Conservation (phyloP, 2,888 invertebrate species). For the Caradrina clavipalpis region DNA sequence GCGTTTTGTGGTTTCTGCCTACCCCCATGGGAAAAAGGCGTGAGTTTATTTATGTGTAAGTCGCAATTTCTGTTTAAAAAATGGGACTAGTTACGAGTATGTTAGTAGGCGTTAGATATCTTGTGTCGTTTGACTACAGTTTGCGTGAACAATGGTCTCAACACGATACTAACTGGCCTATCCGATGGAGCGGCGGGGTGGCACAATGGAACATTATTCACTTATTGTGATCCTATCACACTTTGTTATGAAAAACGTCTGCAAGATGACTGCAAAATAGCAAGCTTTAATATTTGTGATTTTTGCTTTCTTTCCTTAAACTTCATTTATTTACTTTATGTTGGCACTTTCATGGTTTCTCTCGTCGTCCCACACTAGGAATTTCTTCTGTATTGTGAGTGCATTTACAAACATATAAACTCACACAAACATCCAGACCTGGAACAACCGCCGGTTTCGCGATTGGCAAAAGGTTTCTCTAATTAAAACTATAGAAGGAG, state of each 20-base stretch:
- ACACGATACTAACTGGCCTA: constrained; percentile 32
- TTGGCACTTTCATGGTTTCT: no score
- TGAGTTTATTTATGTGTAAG: no score
- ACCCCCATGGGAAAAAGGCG: no score
- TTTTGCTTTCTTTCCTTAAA: not conserved
- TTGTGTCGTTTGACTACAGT: constrained; percentile 15
- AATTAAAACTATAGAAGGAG: no score
- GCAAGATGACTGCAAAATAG: constrained; percentile 7
- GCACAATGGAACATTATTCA: constrained; percentile 62
- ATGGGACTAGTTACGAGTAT: not conserved
- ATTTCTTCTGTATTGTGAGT: no score
- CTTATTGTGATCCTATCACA: constrained; percentile 40
- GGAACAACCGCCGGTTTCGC: no score
- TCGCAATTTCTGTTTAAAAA: not conserved
- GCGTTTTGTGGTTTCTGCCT: no score
- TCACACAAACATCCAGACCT: no score
- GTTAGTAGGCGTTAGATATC: constrained; percentile 15
- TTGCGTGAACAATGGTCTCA: constrained; percentile 41
- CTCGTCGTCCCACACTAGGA: no score
- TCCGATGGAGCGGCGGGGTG: constrained; percentile 24
- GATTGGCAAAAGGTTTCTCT: no score
- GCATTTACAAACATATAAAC: no score
- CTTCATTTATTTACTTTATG: not conserved
- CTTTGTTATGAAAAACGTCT: constrained; percentile 13
- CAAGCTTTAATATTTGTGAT: not conserved